Evolutionary conservation across 2,888 invertebrate genomes (phyloP).

Genomic region (Perithous albicinctus): DNA sequence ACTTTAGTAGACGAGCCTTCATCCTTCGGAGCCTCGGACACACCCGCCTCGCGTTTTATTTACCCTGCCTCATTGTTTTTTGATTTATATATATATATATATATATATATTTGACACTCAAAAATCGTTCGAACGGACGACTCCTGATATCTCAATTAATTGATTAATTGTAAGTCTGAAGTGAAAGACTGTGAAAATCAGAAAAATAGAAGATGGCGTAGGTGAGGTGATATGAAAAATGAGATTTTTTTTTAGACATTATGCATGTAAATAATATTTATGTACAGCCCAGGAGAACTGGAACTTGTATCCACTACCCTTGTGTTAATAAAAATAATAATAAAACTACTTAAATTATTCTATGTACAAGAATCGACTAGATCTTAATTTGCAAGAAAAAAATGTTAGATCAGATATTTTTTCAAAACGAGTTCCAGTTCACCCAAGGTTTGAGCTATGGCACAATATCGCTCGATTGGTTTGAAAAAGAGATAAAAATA

Average conservation of each 20-base stretch:
- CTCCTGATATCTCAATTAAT: conserved; percentile 30
- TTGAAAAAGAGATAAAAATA: conserved; percentile 42
- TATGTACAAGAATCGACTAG: conserved; percentile 29
- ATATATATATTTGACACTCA: conserved; percentile 47
- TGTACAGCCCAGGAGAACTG: conserved; percentile 70
- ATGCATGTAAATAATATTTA: conserved; percentile 52
- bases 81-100: conserved; percentile 16
- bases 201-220: conserved; percentile 46
- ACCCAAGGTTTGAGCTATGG: conserved; percentile 31
- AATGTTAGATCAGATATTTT: background rate
- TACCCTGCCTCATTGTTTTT: conserved; percentile 22
- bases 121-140: conserved; percentile 31
- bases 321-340: conserved; percentile 1
- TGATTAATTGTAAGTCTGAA: conserved; percentile 24
- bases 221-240: conserved; percentile 22
- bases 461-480: conserved; percentile 24
- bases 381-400: background rate
- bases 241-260: conserved; percentile 5
- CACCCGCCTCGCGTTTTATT: conserved; percentile 64
- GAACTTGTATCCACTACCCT: conserved; percentile 28
- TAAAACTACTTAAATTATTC: background rate
- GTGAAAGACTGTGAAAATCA: conserved; percentile 48
- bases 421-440: conserved; percentile 47
- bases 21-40: conserved; percentile 71
- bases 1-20: conserved; percentile 82